Base-by-base conservation (phyloP, 2,888 invertebrate genomes). In the Myopa testacea region DNA sequence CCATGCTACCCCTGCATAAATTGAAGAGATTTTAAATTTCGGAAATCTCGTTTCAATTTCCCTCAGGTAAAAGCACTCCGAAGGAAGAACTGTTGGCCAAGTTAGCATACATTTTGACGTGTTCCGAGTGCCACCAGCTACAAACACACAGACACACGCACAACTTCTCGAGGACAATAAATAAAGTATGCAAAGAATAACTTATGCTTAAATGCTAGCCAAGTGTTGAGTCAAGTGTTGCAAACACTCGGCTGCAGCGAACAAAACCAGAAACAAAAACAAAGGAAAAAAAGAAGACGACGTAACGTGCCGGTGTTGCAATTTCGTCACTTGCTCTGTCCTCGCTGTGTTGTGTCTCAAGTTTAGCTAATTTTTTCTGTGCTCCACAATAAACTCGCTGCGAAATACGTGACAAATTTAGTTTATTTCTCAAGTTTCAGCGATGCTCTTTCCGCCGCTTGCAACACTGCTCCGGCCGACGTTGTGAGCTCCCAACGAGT, bases 351-450 rank as follows among this genome's bases (percentile, higher is more conserved):
- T 19, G n/a, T 8, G 16, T 10, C 26, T 50, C 55, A 14, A 70
- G 55, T 37, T 70, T 26, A 38, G 12, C 38, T 38, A 65, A 38
- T 65, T 65, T 65, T 65, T 70, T 67, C 38, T 10, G 37, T 65
- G 65, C 55, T 58, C 40, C 14, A 72, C 71, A 63, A 85, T 85
- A 85, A 85, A 85, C 85, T 83, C 83, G 82, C 84, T 85, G 85
- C 85, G 85, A 86, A 86, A 85, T 83, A 85, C 85, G 85, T 85
- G 85, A 85, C 84, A 85, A 84, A 82, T 84, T 85, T 83, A 83
- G 83, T 84, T 85, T 85, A 85, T 85, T 84, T 84, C 84, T 82
- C 82, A 79, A 84, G 82, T 82, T 78, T 78, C 81, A 76, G 40
- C 65, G 16, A 37, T 68, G 7, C 60, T 67, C 8, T 71, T 34